Percentiles rank a stretch among this genome's conserved stretches.
Evolutionary conservation across 2,113 vertebrate genomes (phyloP).

Genomic region (Sclerurus mexicanus): DNA sequence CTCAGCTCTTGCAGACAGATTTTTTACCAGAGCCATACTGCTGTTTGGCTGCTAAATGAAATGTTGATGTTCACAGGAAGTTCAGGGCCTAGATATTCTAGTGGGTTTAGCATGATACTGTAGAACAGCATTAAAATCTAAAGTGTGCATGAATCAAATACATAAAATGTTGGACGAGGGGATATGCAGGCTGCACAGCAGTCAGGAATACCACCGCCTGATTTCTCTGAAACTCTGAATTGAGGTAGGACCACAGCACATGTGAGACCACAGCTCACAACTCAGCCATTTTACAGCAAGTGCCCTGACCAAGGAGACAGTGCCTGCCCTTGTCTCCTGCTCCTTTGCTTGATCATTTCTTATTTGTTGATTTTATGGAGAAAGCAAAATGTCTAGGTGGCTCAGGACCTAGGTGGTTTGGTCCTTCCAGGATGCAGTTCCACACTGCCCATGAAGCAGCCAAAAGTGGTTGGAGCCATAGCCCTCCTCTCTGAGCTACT

Average conservation of each 20-base stretch:
- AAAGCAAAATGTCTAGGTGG: not conserved
- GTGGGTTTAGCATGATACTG: not conserved
- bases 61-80: not conserved
- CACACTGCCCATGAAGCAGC: not conserved
- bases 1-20: not conserved
- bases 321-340: not conserved
- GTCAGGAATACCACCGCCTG: not conserved
- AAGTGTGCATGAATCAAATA: not conserved
- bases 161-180: not conserved
- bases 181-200: not conserved
- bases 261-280: not conserved
- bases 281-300: not conserved
- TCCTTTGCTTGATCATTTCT: not conserved
- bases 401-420: not conserved
- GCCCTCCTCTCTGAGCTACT: not conserved
- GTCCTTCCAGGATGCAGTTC: not conserved
- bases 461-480: not conserved
- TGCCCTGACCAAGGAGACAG: not conserved
- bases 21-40: not conserved
- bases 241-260: not conserved
- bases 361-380: not conserved
- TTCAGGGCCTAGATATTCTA: not conserved
- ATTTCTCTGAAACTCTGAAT: not conserved
- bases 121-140: not conserved
- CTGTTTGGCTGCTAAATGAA: not conserved